A percentile compares a stretch with the other conserved stretches of the same genome.
Evolutionary conservation across 1,140 invertebrate species (phyloP).

Genomic region (Penaeus indicus): DNA sequence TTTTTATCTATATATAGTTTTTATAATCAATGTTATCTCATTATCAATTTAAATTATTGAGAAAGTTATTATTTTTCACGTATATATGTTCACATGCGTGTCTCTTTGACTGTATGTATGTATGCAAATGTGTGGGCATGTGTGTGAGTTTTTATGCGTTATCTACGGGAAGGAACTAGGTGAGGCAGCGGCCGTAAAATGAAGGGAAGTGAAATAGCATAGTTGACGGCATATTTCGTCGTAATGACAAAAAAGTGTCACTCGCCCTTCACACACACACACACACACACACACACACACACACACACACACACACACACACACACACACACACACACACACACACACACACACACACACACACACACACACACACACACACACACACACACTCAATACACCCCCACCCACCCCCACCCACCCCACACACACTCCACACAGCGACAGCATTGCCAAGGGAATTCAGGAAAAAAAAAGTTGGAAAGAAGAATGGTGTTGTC

Average conservation of each 20-base stretch:
- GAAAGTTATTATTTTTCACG: no score
- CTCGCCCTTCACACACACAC: background rate
- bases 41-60: no score
- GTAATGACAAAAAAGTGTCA: background rate
- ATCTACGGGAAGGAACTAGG: background rate
- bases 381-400: background rate
- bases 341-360: constrained; percentile 22
- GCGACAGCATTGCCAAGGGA: no score
- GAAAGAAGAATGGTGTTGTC: no score
- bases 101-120: background rate
- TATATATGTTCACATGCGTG: no score
- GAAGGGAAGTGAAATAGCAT: background rate
- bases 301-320: background rate
- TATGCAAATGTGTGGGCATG: background rate
- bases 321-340: constrained; percentile 1
- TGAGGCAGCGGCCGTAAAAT: no score
- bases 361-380: background rate
- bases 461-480: no score
- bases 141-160: background rate
- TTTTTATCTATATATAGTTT: no score
- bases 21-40: no score
- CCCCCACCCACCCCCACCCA: no score
- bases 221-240: no score
- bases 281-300: background rate
- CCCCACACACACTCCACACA: no score